Conservation (phyloP, 2,797 vertebrate genomes). For the Amazona ochrocephala region DNA sequence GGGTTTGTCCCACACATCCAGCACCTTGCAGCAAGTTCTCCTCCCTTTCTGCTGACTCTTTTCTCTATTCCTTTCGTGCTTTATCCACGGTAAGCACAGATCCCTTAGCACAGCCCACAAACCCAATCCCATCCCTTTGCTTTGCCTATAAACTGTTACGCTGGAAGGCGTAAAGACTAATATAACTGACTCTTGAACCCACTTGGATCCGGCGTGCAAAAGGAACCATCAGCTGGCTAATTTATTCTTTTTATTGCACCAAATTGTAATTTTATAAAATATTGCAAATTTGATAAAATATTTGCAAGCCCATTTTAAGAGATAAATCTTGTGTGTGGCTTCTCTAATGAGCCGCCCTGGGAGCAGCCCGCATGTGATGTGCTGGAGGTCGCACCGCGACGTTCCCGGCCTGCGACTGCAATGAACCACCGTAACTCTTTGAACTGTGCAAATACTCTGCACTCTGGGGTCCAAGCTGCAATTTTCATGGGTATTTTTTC, state of each 20-base stretch:
- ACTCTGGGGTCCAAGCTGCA: slow-evolving; percentile 56
- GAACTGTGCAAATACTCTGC: slow-evolving; percentile 63
- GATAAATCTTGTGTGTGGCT: slow-evolving; percentile 64
- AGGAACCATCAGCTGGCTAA: slow-evolving; percentile 54
- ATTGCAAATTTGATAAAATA: slow-evolving; percentile 72
- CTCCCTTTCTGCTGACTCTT: neutral
- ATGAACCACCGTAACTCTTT: slow-evolving; percentile 57
- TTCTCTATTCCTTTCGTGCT: neutral
- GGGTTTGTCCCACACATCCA: neutral
- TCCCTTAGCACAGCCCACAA: neutral
- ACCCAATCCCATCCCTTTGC: neutral
- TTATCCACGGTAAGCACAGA: neutral
- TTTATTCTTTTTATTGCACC: slow-evolving; percentile 62
- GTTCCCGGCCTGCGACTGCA: slow-evolving; percentile 44
- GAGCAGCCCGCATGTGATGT: slow-evolving; percentile 38
- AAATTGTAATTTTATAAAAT: slow-evolving; percentile 75
- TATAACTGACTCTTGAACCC: neutral
- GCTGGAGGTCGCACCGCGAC: slow-evolving; percentile 43
- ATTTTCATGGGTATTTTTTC: slow-evolving; percentile 64
- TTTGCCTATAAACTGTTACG: neutral
- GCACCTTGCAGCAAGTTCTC: neutral
- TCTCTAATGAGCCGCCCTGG: slow-evolving; percentile 64
- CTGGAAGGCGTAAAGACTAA: neutral
- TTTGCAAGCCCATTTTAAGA: slow-evolving; percentile 66
- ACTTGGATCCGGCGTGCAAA: slow-evolving; percentile 15